Evolutionary conservation across 2,888 invertebrate species (phyloP), one percentile per base, ranked within the genome.

Genomic region (Autographa pulchrina): DNA sequence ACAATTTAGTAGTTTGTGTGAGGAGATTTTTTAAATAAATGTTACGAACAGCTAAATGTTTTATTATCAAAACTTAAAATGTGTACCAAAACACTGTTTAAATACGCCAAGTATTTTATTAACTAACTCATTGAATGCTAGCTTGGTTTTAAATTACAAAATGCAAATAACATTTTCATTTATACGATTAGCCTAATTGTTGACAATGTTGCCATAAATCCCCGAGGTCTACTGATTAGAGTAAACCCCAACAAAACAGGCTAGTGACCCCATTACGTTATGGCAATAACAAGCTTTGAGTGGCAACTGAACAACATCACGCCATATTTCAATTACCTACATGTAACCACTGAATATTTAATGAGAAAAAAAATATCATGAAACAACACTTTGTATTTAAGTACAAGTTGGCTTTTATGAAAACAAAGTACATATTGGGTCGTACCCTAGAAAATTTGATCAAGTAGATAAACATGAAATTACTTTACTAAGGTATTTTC

Each of bases 251-350:
- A 75, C 66, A 81, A 75, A 68, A 54, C 65, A 63, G 77, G 77
- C 69, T 62, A 75, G 63, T 81, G 75, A 72, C 75, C 79, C 64
- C 70, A 76, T 70, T 63, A 65, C 58, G 75, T 67, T 63, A 65
- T 59, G 35, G 56, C 56, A 64, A 70, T 70, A 76, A 74, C 72
- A 77, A 81, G 70, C 65, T 6, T 60, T 35, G 58, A 68, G 54
- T 71, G 72, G 65, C 59, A 41, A 75, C 73, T 72, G 74, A 71
- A 31, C 58, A 72, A 66, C 54, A 72, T 63, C 81, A 82, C 81
- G 81, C 81, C 52, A 82, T 81, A 67, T 74, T 74, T 79, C 76
- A 81, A 77, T 81, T 79, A 78, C 54, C 69, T 61, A 58, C 54
- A 38, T 77, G 60, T 66, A 74, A 67, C 65, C 56, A 35, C 72